These are phyloP conservation scores for Eubasilissa splendida DNA, from an alignment of 2,888 invertebrate species.

Conservation along the genomic window DNA sequence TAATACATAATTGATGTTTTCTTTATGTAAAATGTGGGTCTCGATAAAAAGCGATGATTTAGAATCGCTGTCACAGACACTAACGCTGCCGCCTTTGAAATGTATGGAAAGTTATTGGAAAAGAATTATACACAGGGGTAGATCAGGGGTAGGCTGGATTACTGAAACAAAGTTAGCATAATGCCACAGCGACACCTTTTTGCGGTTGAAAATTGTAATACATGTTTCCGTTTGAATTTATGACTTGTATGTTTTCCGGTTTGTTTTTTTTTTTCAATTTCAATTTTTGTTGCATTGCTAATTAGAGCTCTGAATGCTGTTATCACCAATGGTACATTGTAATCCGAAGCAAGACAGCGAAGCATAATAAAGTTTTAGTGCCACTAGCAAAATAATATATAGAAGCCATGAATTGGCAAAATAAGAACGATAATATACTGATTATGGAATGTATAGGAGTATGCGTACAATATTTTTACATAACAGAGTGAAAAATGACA, in stretches of 20 bases:
- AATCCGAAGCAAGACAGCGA: no score
- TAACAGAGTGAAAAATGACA: no score
- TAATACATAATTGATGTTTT: no score
- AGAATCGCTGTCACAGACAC: neutral
- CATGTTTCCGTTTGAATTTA: conserved; percentile 37
- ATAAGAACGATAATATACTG: no score
- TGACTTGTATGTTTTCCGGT: conserved; percentile 35
- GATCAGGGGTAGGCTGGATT: conserved; percentile 41
- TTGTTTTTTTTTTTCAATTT: neutral
- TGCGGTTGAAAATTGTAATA: conserved; percentile 36
- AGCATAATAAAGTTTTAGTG: no score
- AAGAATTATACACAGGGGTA: conserved; percentile 24
- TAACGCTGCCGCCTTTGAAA: conserved; percentile 14
- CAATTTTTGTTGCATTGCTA: no score
- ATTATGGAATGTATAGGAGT: no score
- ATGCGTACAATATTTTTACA: no score
- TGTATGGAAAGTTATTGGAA: conserved; percentile 33
- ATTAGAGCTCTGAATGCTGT: no score
- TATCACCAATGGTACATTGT: no score
- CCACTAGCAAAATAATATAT: no score
- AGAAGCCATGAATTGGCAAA: no score
- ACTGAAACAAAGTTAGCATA: conserved; percentile 41
- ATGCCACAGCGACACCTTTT: conserved; percentile 14
- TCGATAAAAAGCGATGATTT: neutral
- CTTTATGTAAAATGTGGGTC: neutral